Evolutionary conservation across 2,113 vertebrate genomes (phyloP), one percentile per base, ranked within the genome.

Genomic region (Dascyllus trimaculatus): DNA sequence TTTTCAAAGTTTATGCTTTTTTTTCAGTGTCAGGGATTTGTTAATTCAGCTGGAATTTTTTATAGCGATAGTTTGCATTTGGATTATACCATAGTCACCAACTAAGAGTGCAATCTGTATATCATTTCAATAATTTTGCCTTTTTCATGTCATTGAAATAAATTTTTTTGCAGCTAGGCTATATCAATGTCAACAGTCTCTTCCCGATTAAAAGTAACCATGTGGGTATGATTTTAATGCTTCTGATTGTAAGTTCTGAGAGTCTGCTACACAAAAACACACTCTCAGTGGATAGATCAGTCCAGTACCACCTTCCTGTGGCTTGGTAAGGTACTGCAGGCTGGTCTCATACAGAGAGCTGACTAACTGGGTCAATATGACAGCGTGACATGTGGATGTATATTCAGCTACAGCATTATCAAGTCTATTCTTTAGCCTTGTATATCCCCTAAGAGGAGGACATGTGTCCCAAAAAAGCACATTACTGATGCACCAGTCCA

Each of bases 291-390:
- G 4, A 25, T 32, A 53, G 24, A 21, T 18, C 57, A 43, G 49
- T 75, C 74, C 83, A 70, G 78, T 45, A 25, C 32, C 89, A 26
- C 90, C 93, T 89, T 76, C 91, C 86, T 52, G 89, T 90, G 93
- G 88, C 60, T 46, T 4, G 25, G 3, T 4, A 4, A 24, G 62
- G 74, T 22, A 73, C 14, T 49, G 25, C 15, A 21, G 32, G 11
- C 17, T 66, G 5, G 6, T 19, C 26, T 61, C 29, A 45, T 45
- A 26, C 64, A 64, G 19, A 38, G 40, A 65, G 17, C 14, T 35
- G 6, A 61, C 10, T 25, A 53, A 57, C n/a, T 49, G 52, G 67
- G 18, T 69, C 43, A 57, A 19, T 45, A 11, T 60, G 1, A 45
- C 24, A 32, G 18, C 9, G 11, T 49, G 48, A 32, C 63, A 64